Conservation (phyloP, 2,113 vertebrate genomes). For the cattle (Bos taurus) region ARS-UCD2.0 NC_037342.1:80580501-80581000, state of each 20-base stretch:
- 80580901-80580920: background rate
- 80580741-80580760: accelerated
- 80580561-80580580: too few species aligned
- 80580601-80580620: background rate
- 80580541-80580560: background rate
- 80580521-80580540: accelerated
- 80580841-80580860: background rate
- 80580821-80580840: constrained; percentile 24
- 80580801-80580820: background rate
- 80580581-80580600: background rate
- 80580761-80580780: constrained; percentile 9
- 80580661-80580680: background rate
- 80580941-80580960: background rate
- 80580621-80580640: too few species aligned
- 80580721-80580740: too few species aligned
- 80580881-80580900: background rate
- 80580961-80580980: background rate
- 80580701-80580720: too few species aligned
- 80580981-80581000: background rate
- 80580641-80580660: background rate
- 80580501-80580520: accelerated
- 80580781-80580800: accelerated
- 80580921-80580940: accelerated
- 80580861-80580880: too few species aligned
- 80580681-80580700: background rate